Conservation (phyloP, 2,113 vertebrate genomes). For the Suncus etruscus region DNA sequence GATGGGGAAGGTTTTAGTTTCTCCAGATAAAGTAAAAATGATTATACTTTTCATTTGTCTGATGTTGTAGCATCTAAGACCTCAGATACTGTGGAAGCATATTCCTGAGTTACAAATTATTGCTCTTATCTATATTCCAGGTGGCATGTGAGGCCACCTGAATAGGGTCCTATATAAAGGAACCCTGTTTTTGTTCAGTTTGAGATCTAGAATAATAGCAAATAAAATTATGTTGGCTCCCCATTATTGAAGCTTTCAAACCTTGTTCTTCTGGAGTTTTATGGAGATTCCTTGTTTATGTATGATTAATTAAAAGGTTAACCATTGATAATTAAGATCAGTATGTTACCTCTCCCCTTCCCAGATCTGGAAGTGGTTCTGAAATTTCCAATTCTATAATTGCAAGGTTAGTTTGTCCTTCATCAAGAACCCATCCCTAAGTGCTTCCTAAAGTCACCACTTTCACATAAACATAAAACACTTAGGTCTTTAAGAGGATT, state of each 20-base stretch:
- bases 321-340: background rate
- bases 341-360: background rate
- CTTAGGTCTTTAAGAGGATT: background rate
- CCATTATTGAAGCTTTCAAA: background rate
- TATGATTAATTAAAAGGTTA: background rate
- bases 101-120: no score
- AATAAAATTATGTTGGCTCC: background rate
- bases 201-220: background rate
- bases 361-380: background rate
- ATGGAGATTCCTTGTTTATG: background rate
- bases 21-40: no score
- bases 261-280: background rate
- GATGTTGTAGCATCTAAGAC: no score
- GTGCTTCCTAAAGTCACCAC: background rate
- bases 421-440: background rate
- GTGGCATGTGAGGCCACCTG: no score
- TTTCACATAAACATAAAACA: background rate
- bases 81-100: no score
- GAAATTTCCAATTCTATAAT: no score
- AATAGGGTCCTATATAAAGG: background rate
- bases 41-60: no score
- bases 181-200: background rate
- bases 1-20: no score
- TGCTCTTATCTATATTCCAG: no score
- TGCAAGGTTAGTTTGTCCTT: background rate